A percentile compares a stretch with the other conserved stretches of the same genome.
phyloP scores from a whole-genome alignment of 2,888 invertebrate species.

The Drosophila siamana region DNA sequence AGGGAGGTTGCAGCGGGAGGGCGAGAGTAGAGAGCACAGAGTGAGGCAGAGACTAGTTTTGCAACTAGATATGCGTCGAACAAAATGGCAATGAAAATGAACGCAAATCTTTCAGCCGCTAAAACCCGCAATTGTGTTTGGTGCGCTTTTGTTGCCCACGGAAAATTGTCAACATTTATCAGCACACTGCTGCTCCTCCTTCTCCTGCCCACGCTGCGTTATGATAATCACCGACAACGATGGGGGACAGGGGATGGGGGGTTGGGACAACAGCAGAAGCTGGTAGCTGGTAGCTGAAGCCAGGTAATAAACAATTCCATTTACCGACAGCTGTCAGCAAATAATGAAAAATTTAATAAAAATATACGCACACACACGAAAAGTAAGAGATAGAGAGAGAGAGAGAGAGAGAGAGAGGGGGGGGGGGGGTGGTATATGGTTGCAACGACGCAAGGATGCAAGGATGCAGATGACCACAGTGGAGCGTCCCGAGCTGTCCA shows the following conservation, averaged over 20 bases:
- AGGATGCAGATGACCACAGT: conserved; percentile 38
- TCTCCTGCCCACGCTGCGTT: conserved; percentile 47
- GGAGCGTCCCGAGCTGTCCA: conserved; percentile 57
- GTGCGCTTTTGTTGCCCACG: conserved; percentile 34
- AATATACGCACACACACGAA: conserved; percentile 49
- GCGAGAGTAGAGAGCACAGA: no score
- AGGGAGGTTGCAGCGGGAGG: no score
- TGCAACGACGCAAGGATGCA: conserved; percentile 5
- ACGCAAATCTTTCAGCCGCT: conserved; percentile 27
- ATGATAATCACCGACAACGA: conserved; percentile 74
- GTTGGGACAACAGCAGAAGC: conserved; percentile 3
- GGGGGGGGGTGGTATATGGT: no score
- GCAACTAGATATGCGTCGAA: conserved; percentile 3
- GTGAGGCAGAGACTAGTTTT: neutral
- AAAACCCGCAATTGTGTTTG: conserved; percentile 67
- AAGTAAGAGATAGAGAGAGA: neutral
- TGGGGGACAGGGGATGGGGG: conserved; percentile 5
- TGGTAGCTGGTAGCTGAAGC: conserved; percentile 27
- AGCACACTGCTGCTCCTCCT: conserved; percentile 7
- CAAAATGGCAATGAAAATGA: conserved; percentile 4
- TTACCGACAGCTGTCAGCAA: conserved; percentile 82
- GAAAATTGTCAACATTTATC: conserved; percentile 69
- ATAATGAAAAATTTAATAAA: conserved; percentile 82
- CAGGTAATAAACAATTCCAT: conserved; percentile 81
- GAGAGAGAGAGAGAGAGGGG: neutral